Base-by-base conservation (phyloP, 2,888 invertebrate genomes). In the Caenorhabditis panamensis region DNA sequence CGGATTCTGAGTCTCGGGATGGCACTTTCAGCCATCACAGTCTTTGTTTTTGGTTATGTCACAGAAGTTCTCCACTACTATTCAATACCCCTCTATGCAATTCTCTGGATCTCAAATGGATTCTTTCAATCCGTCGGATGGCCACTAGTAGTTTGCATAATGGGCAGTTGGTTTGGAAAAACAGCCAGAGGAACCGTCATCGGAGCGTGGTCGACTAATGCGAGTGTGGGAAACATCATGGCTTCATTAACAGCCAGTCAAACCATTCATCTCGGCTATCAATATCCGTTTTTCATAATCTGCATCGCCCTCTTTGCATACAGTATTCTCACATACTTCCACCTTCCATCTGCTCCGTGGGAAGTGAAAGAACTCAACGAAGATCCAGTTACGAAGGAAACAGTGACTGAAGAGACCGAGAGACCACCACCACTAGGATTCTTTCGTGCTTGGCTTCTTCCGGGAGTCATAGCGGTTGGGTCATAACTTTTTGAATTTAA, bases 141-240 rank as follows among this genome's bases (percentile, higher is more conserved):
- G 92, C 92, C 92, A 1, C 89, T 91, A 20, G 91, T 91, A 28
- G 91, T 92, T 8, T 91, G 92, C 66, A 88, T 92, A 26, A 92
- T 92, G 86, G 77, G 92, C 92, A 80, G 84, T 92, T 71, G 92
- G 92, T 83, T 63, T 24, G 68, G 61, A 20, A 72, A 72, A 63
- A 72, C 72, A 37, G 63, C 72, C n/a, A 37, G 83, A 83, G 73
- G 69, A 31, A 86, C 92, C n/a, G 89, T 92, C 2, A 89, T 92
- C 58, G 92, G 92, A 16, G 58, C 91, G 9, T 92, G 92, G 92
- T 91, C 92, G 83, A 91, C 72, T 8, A 84, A 84, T 68, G 82
- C 82, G 13, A 92, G 91, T 72, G 91, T 92, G 26, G 92, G 92
- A n/a, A 92, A 92, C 83, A 92, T 92, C 51, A 89, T 92, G 28